These are phyloP conservation scores for Bruchidius siliquastri DNA, from an alignment of 2,888 invertebrate species.

Conservation along the genomic window DNA sequence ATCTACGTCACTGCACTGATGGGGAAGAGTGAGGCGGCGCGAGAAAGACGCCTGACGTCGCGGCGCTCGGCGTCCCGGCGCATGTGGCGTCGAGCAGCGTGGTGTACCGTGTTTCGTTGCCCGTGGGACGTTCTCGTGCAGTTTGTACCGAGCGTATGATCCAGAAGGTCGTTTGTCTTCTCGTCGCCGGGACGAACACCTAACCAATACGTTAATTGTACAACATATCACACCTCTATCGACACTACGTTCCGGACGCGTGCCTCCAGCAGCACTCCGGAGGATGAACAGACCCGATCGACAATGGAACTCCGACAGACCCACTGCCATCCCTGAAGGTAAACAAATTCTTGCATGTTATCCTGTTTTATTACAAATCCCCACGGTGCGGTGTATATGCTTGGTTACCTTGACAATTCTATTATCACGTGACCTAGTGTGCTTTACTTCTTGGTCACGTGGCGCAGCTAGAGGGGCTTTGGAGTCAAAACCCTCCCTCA, in stretches of 20 bases:
- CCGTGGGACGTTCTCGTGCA: slow-evolving; percentile 12
- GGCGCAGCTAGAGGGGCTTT: neutral
- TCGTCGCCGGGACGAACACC: slow-evolving; percentile 31
- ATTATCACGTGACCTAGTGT: neutral
- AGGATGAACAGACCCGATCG: neutral
- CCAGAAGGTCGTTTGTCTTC: slow-evolving; percentile 13
- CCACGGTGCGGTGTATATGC: neutral
- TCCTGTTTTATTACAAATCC: too few relatives aligned
- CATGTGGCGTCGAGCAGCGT: slow-evolving; percentile 40
- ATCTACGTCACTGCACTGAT: neutral
- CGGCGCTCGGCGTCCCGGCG: slow-evolving; percentile 33
- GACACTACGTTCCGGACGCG: slow-evolving; percentile 10
- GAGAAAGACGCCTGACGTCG: slow-evolving; percentile 32
- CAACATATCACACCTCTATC: slow-evolving; percentile 30
- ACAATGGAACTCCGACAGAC: neutral
- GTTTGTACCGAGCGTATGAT: neutral
- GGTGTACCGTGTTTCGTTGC: slow-evolving; percentile 41
- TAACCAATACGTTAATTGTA: slow-evolving; percentile 25
- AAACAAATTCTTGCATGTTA: neutral
- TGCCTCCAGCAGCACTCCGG: slow-evolving; percentile 25
- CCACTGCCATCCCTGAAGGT: neutral
- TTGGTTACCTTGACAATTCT: neutral
- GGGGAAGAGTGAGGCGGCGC: slow-evolving; percentile 15
- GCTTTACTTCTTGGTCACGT: neutral
- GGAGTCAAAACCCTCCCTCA: neutral